Conservation (phyloP, 2,113 vertebrate genomes). For the Sinocyclocheilus anophthalmus region DNA sequence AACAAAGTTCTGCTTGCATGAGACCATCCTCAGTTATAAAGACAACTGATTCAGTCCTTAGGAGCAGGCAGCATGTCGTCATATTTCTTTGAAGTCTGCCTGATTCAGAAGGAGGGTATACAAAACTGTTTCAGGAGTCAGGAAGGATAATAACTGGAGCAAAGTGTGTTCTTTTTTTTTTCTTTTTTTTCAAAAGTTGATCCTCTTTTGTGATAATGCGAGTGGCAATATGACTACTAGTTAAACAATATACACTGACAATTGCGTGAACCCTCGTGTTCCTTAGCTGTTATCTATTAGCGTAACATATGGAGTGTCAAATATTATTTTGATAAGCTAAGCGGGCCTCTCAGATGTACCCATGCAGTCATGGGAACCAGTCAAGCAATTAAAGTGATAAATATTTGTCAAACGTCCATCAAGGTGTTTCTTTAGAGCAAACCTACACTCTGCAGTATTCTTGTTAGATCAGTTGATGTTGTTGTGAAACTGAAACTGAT, state of each 20-base stretch:
- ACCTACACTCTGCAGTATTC: neutral
- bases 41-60: neutral
- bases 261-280: too few relatives aligned
- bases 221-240: neutral
- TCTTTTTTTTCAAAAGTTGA: neutral
- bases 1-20: neutral
- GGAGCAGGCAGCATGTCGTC: neutral
- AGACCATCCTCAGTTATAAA: neutral
- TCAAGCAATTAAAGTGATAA: neutral
- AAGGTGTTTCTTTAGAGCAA: neutral
- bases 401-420: neutral
- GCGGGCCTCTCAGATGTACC: neutral
- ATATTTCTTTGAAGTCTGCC: neutral
- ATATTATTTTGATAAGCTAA: constrained; percentile 17
- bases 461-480: constrained; percentile 6
- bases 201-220: neutral
- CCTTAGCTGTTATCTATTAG: neutral
- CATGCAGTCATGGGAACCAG: neutral
- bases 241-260: neutral
- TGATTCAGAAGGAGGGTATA: neutral
- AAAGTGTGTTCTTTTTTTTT: neutral
- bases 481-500: constrained; percentile 3
- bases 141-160: neutral
- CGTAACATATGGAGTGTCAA: constrained; percentile 2
- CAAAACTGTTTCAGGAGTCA: neutral